phyloP scores from a whole-genome alignment of 2,113 vertebrate genomes.

The Genyomyrus donnyi region DNA sequence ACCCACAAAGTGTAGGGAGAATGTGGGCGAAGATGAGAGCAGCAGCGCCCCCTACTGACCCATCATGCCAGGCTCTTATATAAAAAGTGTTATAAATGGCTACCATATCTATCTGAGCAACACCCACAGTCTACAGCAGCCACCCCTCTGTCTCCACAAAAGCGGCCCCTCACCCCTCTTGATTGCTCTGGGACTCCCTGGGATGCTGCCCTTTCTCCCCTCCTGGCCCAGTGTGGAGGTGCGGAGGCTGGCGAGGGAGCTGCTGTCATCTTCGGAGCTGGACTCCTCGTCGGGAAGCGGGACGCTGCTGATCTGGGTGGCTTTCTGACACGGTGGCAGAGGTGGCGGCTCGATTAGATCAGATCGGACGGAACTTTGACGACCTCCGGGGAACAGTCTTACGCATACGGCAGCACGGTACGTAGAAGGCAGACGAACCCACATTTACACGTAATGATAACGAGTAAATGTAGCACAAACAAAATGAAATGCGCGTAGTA shows the following conservation, averaged over 20 bases:
- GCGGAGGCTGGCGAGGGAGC: slow-evolving; percentile 72
- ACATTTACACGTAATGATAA: background rate
- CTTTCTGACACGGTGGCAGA: slow-evolving; percentile 59
- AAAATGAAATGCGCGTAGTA: background rate
- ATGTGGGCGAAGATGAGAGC: background rate
- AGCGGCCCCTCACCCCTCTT: slow-evolving; percentile 68
- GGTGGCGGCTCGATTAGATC: background rate
- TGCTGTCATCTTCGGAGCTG: slow-evolving; percentile 79
- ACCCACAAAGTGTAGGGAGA: no score
- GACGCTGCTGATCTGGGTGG: slow-evolving; percentile 77
- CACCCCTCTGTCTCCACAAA: background rate
- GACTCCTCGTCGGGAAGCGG: slow-evolving; percentile 79
- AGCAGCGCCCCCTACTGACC: background rate
- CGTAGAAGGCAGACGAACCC: background rate
- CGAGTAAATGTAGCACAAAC: background rate
- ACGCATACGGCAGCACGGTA: background rate
- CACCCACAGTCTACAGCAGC: background rate
- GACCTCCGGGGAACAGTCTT: no score
- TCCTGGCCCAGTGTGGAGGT: slow-evolving; percentile 67
- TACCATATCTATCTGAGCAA: background rate
- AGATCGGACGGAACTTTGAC: background rate
- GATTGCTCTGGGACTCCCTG: slow-evolving; percentile 74
- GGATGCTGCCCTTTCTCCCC: slow-evolving; percentile 62
- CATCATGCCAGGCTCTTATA: background rate
- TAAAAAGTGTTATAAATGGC: background rate